phyloP scores from a whole-genome alignment of 2,888 invertebrate species.

The Harpalus rubripes region DNA sequence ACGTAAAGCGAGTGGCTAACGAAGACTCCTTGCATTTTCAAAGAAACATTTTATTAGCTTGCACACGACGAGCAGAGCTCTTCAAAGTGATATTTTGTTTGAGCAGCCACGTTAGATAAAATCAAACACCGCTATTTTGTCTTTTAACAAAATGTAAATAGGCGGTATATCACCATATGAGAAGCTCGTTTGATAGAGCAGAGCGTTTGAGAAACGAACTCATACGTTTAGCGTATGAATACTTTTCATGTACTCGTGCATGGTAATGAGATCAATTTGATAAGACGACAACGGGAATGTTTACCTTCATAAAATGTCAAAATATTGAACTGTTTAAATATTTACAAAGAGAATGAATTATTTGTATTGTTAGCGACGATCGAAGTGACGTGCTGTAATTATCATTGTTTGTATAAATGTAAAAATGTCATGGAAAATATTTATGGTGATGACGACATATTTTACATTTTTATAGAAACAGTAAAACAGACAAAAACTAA shows the following conservation, averaged over 20 bases:
- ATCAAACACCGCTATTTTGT: slow-evolving; percentile 30
- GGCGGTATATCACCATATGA: background rate
- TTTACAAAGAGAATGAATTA: background rate
- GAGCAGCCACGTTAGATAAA: slow-evolving; percentile 15
- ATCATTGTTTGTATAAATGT: background rate
- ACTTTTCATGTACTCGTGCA: background rate
- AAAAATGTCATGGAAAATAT: background rate
- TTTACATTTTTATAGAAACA: background rate
- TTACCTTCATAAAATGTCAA: slow-evolving; percentile 26
- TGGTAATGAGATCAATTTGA: slow-evolving; percentile 35
- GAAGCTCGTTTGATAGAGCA: background rate
- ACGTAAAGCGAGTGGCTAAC: slow-evolving; percentile 24
- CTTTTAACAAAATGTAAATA: slow-evolving; percentile 39
- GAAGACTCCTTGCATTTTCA: slow-evolving; percentile 26
- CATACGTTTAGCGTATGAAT: background rate
- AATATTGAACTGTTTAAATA: slow-evolving; percentile 7
- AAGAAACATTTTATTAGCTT: slow-evolving; percentile 26
- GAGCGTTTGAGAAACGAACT: background rate
- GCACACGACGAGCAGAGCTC: background rate
- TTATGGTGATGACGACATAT: background rate
- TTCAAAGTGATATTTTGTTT: slow-evolving; percentile 42
- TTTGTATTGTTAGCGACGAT: background rate
- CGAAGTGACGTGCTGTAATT: background rate
- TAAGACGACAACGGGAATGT: background rate
- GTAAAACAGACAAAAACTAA: background rate